These are phyloP conservation scores for Sclerurus mexicanus DNA, from an alignment of 2,113 vertebrate species.

Conservation along the genomic window DNA sequence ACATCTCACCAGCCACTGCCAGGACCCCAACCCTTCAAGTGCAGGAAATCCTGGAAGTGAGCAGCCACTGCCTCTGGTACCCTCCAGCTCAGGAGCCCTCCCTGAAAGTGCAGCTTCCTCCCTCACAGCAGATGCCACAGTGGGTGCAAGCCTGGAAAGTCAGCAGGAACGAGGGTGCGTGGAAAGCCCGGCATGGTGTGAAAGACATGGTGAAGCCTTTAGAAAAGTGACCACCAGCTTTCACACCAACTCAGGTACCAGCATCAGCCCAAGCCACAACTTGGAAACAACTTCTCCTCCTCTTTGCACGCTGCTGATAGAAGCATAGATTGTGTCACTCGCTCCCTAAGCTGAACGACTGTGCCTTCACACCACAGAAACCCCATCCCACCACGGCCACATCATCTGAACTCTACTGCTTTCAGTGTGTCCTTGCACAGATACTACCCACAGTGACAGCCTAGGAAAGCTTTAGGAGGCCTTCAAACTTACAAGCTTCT, in stretches of 20 bases:
- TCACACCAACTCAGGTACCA: background rate
- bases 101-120: background rate
- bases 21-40: background rate
- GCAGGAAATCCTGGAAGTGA: background rate
- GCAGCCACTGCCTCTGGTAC: background rate
- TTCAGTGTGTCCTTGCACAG: background rate
- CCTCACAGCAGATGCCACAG: background rate
- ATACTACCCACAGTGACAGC: background rate
- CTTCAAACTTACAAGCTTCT: background rate
- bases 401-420: background rate
- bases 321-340: background rate
- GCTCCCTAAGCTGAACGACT: background rate
- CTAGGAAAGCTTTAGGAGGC: constrained; percentile 7
- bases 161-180: accelerated
- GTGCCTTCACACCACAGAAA: background rate
- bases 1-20: background rate
- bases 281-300: background rate
- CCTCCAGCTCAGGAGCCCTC: background rate
- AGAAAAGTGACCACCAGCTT: background rate
- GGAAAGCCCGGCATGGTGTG: background rate
- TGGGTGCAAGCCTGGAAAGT: background rate
- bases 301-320: background rate
- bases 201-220: background rate
- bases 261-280: background rate
- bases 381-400: background rate